Conservation (phyloP, 2,888 invertebrate genomes). For the Pemphredon lugubris region DNA sequence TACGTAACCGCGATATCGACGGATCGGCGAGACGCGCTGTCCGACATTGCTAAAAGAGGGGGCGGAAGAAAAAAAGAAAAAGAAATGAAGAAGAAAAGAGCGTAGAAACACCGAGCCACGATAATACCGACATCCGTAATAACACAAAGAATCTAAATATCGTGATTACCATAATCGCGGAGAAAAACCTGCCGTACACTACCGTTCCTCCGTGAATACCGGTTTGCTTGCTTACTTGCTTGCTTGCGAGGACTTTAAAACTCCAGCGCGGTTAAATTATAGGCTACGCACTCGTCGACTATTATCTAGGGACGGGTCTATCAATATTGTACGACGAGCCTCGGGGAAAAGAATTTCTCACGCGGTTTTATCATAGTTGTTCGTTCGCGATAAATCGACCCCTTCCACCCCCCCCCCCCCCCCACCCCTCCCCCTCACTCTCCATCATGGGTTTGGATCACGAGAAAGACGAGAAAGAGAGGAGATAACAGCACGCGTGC, state of each 20-base stretch:
- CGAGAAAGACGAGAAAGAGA: background rate
- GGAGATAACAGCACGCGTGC: no score
- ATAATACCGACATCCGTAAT: conserved; percentile 26
- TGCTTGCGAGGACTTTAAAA: conserved; percentile 42
- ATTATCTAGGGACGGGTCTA: conserved; percentile 43
- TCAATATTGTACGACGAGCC: conserved; percentile 46
- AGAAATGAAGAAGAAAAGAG: no score
- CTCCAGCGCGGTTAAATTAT: conserved; percentile 61
- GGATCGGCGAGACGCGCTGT: no score
- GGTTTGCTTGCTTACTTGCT: conserved; percentile 9
- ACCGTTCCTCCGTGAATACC: conserved; percentile 13
- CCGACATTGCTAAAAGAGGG: no score
- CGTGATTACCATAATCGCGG: conserved; percentile 41
- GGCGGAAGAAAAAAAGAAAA: background rate
- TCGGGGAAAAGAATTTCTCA: conserved; percentile 34
- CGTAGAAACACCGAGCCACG: no score
- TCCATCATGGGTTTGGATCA: no score
- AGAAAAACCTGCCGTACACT: conserved; percentile 7
- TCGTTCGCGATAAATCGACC: conserved; percentile 8
- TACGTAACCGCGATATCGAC: no score
- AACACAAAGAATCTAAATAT: conserved; percentile 35
- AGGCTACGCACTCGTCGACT: conserved; percentile 29
- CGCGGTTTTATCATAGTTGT: conserved; percentile 7
- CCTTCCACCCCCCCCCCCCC: no score
- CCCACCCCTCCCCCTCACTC: no score